Evolutionary conservation across 2,113 vertebrate species (phyloP), one percentile per base, ranked within the genome.

Genomic region (Colinus virginianus): DNA sequence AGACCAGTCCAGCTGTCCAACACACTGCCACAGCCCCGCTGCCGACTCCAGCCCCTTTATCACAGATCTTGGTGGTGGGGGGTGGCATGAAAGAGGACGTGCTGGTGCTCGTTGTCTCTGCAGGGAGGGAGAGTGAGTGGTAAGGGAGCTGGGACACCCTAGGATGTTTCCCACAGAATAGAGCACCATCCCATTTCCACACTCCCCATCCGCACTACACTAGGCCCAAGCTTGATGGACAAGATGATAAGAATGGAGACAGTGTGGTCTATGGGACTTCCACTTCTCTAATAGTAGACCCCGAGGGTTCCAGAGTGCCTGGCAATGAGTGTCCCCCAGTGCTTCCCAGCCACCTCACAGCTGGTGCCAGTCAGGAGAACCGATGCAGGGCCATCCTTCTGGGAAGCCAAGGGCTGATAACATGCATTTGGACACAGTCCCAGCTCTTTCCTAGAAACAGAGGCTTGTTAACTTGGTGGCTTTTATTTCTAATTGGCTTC

Each of bases 41-140:
- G 66, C 94, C 94, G 36, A 94, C 90, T 43, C 94, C 13, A 3
- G 95, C 93, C 9, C 96, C 96, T 22, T 96, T 90, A 81, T 96
- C 96, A 1, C 91, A 96, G 77, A 89, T 94, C 84, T 96, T 96
- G 89, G 95, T 96, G 87, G 96, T 96, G 74, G 97, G 93, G 32
- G 96, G 95, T 0, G 93, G 93, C 93, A 96, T 89, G 66, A 97
- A 97, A 12, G 96, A 96, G 6, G 97, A 97, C 53, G 96, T 97
- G 92, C 95, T 96, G 49, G 93, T 32, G 0, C 96, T 97, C 3
- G 96, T 97, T 7, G 96, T 97, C 87, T 97, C 97, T 97, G 95
- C 17, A 32, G 42, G 17, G 48, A 79, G 43, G 17, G 22, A 92
- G 32, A 91, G 67, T 1, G 15, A 40, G 55, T 2, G 9, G 25